Base-by-base conservation (phyloP, 2,797 vertebrate species). In the Perodicticus potto region DNA sequence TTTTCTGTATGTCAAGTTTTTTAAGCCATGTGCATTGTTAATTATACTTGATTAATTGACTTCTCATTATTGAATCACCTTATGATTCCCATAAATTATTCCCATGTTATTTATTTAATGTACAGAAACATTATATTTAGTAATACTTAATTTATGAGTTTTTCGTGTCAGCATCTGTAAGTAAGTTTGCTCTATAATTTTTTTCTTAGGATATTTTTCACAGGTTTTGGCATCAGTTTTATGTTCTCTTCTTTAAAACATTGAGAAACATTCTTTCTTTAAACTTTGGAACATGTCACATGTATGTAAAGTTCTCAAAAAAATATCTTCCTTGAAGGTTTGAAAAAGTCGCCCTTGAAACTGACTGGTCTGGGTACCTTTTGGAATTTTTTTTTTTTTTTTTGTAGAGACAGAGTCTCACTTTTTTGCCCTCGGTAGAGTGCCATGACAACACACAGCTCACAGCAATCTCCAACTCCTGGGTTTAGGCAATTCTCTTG, bases 111-210 rank as follows among this genome's bases (percentile, higher is more conserved):
- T 93, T 40, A 23, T 86, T 82, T 80, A 67, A 61, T 45, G 8
- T 17, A 61, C 12, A 83, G 12, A 45, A 9, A 93, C 40, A 74
- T 85, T 77, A 3, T 10, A 40, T 78, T 72, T 57, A 40, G 59
- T 86, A n/a, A 67, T 93, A 88, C 76, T 89, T 78, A 95, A 70
- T 94, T 92, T 91, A 74, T 86, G 16, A 83, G 3, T 43, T 92
- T 89, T 86, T 81, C 9, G 23, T 78, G 32, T 73, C 17, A 72
- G 43, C 34, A 73, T 55, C 32, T 63, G 55, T 81, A 77, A 69
- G 8, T 63, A 93, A 63, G 17, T 55, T 53, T 80, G 22, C 57
- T 59, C 8, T 37, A 19, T 59, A 80, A 20, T 32, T 91, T 69
- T 85, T 96, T 96, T 40, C 9, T 78, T 72, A 37, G 19, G 37